Evolutionary conservation across 2,888 invertebrate species (phyloP), one percentile per base, ranked within the genome.

Genomic region (Syrphus vitripennis): DNA sequence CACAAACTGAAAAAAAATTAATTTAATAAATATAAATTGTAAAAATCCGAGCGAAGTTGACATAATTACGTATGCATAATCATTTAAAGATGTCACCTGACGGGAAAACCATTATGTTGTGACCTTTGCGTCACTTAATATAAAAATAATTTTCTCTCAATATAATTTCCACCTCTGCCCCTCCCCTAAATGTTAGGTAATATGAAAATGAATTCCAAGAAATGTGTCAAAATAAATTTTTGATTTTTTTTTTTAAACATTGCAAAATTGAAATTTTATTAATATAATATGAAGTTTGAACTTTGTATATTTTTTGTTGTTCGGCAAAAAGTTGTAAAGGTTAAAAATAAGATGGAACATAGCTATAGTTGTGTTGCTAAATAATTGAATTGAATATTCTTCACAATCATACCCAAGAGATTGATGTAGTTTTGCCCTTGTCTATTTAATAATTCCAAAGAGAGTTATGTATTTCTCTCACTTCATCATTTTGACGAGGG

Each of bases 401-500:
- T 26, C 19, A 34, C 12, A 19, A n/a, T 37, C 57, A 34, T 34
- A 19, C 19, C 34, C 4, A 34, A 21, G 57, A 34, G 12, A 59
- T 59, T n/a, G n/a, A n/a, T n/a, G n/a, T n/a, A n/a, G 12, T 21
- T 59, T 59, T 59, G 34, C 37, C 59, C 21, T 59, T 59, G 34
- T 37, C 59, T 37, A 59, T 19, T 59, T 59, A 59, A 21, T 40
- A 50, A 74, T 74, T 74, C 63, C 37, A 14, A 59, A 59, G 14
- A 16, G 37, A 14, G 50, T 26, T 45, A 24, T 48, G 3, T 12
- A 9, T 14, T 24, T 14, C n/a, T 5, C 40, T 16, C 6, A 37
- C 59, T 59, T 29, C 34, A 59, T 65, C 45, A 65, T 31, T 55
- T 65, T 75, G 75, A 65, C 75, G 29, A 65, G 75, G 75, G 63